Evolutionary conservation across 2,113 vertebrate genomes (phyloP).

Genomic region (Naja naja): DNA sequence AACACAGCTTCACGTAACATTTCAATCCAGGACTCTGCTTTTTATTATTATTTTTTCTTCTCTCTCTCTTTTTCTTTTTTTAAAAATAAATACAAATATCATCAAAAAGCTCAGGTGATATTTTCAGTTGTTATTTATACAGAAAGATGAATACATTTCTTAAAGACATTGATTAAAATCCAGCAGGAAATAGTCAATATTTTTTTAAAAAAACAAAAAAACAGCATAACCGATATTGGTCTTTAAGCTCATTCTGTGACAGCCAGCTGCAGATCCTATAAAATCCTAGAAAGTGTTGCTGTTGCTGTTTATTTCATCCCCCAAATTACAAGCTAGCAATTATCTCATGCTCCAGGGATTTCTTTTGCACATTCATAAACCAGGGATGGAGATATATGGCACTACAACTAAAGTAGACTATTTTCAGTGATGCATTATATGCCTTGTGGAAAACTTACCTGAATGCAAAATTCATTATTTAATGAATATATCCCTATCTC

Average conservation of each 20-base stretch:
- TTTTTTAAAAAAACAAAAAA: slow-evolving; percentile 1
- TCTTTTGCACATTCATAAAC: background rate
- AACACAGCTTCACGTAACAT: slow-evolving; percentile 61
- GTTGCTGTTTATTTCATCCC: slow-evolving; percentile 15
- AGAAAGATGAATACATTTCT: slow-evolving; percentile 41
- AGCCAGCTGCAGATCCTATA: background rate
- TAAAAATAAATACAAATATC: slow-evolving; percentile 37
- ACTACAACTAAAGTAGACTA: background rate
- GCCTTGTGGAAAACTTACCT: background rate
- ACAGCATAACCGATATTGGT: background rate
- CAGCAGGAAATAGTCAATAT: slow-evolving; percentile 39
- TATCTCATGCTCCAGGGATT: background rate
- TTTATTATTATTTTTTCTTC: background rate
- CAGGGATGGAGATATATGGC: slow-evolving; percentile 14
- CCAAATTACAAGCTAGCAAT: slow-evolving; percentile 7
- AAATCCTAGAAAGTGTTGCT: slow-evolving; percentile 18
- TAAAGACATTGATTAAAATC: slow-evolving; percentile 49
- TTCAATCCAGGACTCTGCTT: slow-evolving; percentile 53
- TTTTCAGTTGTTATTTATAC: slow-evolving; percentile 34
- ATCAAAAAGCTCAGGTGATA: slow-evolving; percentile 35
- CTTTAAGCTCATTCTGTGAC: slow-evolving; percentile 9
- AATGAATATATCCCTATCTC: background rate
- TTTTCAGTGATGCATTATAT: background rate
- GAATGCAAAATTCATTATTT: background rate
- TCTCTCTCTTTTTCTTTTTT: background rate